A percentile compares a stretch with the other conserved stretches of the same genome.
Evolutionary conservation across 2,888 invertebrate species (phyloP).

Genomic region (Alcis repandata): DNA sequence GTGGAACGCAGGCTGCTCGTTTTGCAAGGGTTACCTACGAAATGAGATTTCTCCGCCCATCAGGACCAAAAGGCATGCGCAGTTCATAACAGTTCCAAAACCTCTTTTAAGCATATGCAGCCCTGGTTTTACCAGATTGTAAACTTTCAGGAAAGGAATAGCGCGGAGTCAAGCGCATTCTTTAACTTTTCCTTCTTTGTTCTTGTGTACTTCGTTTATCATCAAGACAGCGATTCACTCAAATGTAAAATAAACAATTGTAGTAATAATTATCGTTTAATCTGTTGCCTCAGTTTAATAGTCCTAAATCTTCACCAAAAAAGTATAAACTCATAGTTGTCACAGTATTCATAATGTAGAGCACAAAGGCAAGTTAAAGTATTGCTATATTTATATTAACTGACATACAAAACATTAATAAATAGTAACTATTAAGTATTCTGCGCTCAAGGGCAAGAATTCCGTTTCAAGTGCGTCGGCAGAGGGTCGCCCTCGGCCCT

Average conservation of each 20-base stretch:
- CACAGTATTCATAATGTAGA: no score
- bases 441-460: constrained; percentile 35
- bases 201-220: no score
- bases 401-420: neutral
- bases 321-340: no score
- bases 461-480: constrained; percentile 45
- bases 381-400: no score
- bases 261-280: constrained; percentile 4
- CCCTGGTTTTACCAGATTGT: constrained; percentile 87
- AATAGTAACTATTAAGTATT: constrained; percentile 23
- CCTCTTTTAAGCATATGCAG: constrained; percentile 66
- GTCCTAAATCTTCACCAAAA: no score
- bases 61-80: constrained; percentile 60
- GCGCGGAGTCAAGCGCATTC: constrained; percentile 61
- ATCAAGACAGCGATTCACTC: no score
- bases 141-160: constrained; percentile 89
- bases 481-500: constrained; percentile 39
- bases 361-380: no score
- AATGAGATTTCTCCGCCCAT: constrained; percentile 73
- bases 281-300: neutral
- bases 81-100: constrained; percentile 52
- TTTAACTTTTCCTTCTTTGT: constrained; percentile 21
- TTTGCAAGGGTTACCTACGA: no score
- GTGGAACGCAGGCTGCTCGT: no score
- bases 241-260: no score